Evolutionary conservation across 2,113 vertebrate species (phyloP), one percentile per base, ranked within the genome.

Genomic region (Ophiodon elongatus): DNA sequence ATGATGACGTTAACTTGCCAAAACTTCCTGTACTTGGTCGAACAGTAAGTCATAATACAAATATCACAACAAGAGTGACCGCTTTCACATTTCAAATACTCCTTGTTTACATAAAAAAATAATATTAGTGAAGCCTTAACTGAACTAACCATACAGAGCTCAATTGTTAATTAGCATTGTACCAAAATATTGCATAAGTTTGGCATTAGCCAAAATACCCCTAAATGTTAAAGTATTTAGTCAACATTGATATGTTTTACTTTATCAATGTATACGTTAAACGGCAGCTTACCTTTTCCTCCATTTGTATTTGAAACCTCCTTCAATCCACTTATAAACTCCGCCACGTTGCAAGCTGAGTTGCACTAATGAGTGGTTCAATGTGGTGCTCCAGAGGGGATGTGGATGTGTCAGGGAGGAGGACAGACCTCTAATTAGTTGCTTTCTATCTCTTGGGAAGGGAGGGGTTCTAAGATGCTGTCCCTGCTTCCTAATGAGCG

Each of bases 391-490:
- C 86, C 83, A 78, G 84, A 68, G 84, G 82, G 60, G 76, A 73
- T 70, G 64, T 75, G 84, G 73, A 86, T 83, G 75, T 91, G 93
- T 88, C 83, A 83, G 72, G 62, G 73, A 91, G 86, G 86, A 79
- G 87, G 91, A 93, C 80, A 91, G 87, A 88, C 87, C 90, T 85
- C 85, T 93, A 93, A 94, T 94, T 94, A 94, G 89, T 59, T 85
- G 66, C 79, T 85, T 65, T 91, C 63, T 79, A n/a, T 93, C 90
- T 91, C 90, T 67, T 83, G 86, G 85, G 84, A 91, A 76, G 86
- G 88, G 87, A 88, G 85, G 80, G 89, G 67, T 65, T 90, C 76
- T 72, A 78, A 76, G 76, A 85, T 15, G 73, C 66, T 88, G 79
- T 90, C 86, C 85, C 86, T 85, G 69, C 87, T 83, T 93, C 79